Conservation (phyloP, 2,888 invertebrate genomes). For the Craniophora ligustri region DNA sequence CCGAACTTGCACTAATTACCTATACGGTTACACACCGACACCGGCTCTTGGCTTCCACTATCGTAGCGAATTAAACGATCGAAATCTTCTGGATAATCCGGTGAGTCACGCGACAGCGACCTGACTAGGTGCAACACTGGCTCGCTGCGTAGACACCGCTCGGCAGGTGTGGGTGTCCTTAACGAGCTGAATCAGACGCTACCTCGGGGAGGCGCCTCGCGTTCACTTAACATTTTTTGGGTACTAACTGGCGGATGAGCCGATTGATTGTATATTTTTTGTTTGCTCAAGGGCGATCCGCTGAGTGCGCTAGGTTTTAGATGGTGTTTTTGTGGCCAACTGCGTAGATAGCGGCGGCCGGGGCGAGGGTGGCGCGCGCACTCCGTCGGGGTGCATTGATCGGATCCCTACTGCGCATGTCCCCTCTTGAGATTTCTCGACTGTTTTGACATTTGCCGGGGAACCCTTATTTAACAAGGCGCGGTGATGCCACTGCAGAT, state of each 20-base stretch:
- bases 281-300: constrained; percentile 71
- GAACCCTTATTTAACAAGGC: constrained; percentile 41
- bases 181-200: constrained; percentile 70
- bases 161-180: constrained; percentile 85
- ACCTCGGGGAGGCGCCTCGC: constrained; percentile 69
- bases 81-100: constrained; percentile 79
- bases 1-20: constrained; percentile 70
- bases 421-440: constrained; percentile 66
- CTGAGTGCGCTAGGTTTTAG: constrained; percentile 66
- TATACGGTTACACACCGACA: constrained; percentile 63
- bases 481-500: constrained; percentile 30
- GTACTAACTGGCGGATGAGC: constrained; percentile 57
- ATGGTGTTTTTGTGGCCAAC: constrained; percentile 81
- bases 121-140: constrained; percentile 70
- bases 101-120: constrained; percentile 81
- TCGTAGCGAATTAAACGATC: constrained; percentile 68
- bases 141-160: constrained; percentile 58
- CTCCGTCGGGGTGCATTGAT: constrained; percentile 82
- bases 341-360: constrained; percentile 79
- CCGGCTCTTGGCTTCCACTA: constrained; percentile 64
- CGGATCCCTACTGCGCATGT: constrained; percentile 83
- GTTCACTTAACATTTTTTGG: constrained; percentile 61
- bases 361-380: constrained; percentile 84
- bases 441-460: constrained; percentile 78
- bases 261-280: constrained; percentile 66